phyloP scores from a whole-genome alignment of 2,797 vertebrate genomes.

The Channallabes apus region DNA sequence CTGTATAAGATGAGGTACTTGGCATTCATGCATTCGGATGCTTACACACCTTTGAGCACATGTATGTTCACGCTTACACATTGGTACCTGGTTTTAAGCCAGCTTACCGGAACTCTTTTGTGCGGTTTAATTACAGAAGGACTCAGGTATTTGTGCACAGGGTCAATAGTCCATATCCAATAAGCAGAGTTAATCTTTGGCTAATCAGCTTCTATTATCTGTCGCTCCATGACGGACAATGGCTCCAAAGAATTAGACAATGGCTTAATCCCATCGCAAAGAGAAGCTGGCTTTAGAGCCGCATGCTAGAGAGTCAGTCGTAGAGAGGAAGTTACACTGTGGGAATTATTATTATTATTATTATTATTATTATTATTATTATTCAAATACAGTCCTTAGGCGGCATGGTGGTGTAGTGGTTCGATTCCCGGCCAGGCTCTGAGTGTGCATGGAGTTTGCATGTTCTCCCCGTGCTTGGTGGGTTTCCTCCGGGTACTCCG shows the following conservation, averaged over 20 bases:
- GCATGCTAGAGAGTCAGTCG: conserved; percentile 33
- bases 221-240: conserved; percentile 60
- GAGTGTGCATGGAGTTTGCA: too few species aligned
- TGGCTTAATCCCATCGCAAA: conserved; percentile 42
- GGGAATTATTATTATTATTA: conserved; percentile 2
- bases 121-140: conserved; percentile 74
- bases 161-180: conserved; percentile 81
- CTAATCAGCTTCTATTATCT: conserved; percentile 78
- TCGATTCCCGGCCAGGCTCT: too few species aligned
- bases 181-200: conserved; percentile 81
- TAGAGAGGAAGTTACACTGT: not conserved
- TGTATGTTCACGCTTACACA: conserved; percentile 1
- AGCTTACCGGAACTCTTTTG: conserved; percentile 54
- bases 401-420: too few species aligned
- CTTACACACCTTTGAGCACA: not conserved
- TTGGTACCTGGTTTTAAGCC: conserved; percentile 13
- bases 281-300: conserved; percentile 34
- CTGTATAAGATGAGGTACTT: not conserved
- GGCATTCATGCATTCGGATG: not conserved
- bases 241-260: conserved; percentile 42
- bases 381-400: not conserved
- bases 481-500: too few species aligned
- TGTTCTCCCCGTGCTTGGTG: too few species aligned
- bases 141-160: conserved; percentile 74
- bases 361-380: not conserved